Percentiles rank a stretch among this genome's conserved stretches.
Conservation (phyloP, 1,140 invertebrate species). For the Thalassaphorura encarpata region DNA sequence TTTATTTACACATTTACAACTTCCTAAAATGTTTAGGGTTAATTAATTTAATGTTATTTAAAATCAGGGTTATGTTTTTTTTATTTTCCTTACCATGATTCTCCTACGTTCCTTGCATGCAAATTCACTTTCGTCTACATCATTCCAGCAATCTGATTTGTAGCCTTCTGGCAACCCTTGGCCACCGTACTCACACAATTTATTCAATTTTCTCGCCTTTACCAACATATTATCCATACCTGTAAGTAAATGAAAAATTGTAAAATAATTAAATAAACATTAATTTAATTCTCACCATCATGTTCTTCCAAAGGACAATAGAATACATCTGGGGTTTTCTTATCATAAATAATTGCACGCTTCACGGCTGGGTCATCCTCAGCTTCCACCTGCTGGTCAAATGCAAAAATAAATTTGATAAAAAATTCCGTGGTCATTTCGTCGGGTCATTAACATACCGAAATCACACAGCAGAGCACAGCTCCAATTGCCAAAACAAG, state of each 20-base stretch:
- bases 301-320: constrained; percentile 48
- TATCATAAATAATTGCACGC: constrained; percentile 71
- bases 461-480: no score
- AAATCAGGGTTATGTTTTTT: not conserved
- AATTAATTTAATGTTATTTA: not conserved
- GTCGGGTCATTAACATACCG: no score
- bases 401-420: no score
- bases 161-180: constrained; percentile 54
- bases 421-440: no score
- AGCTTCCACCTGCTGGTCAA: no score
- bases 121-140: constrained; percentile 67
- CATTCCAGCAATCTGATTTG: constrained; percentile 69
- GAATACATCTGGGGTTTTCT: constrained; percentile 71
- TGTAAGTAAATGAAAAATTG: constrained; percentile 1
- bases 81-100: constrained; percentile 55
- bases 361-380: no score
- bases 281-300: constrained; percentile 6
- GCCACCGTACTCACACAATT: constrained; percentile 65
- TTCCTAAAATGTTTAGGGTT: no score
- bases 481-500: no score
- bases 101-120: constrained; percentile 72
- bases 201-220: constrained; percentile 54
- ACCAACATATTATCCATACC: constrained; percentile 41
- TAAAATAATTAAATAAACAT: not conserved
- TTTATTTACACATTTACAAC: no score